Percentiles rank a stretch among this genome's conserved stretches.
These are phyloP conservation scores for Meloidogyne hapla DNA, from an alignment of 1,140 invertebrate species.

Conservation along the genomic window DNA sequence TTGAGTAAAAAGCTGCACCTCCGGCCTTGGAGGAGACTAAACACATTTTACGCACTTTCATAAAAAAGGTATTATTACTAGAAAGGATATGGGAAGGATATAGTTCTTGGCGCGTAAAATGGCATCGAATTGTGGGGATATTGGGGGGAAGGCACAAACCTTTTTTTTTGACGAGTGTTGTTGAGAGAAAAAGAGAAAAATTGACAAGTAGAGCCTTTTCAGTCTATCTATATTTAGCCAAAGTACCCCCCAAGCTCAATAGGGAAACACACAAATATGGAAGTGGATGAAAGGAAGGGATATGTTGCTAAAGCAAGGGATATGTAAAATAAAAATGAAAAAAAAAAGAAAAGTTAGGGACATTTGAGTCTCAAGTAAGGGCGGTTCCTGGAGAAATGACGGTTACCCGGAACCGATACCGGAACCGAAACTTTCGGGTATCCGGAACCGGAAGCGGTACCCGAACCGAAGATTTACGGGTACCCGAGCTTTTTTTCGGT, in stretches of 20 bases:
- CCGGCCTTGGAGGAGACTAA: background rate
- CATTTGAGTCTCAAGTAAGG: too few relatives aligned
- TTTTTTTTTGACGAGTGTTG: background rate
- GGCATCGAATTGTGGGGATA: background rate
- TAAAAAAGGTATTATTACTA: constrained; percentile 4
- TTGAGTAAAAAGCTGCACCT: background rate
- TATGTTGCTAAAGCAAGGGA: too few relatives aligned
- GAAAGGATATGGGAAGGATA: constrained; percentile 1
- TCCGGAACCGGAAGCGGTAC: too few relatives aligned
- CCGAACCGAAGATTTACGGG: too few relatives aligned
- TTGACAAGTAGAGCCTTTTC: background rate
- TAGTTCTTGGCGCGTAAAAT: constrained; percentile 2
- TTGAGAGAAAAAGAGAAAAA: background rate
- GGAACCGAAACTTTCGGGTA: too few relatives aligned
- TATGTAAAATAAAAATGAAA: too few relatives aligned
- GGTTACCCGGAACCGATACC: too few relatives aligned
- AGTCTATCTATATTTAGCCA: background rate
- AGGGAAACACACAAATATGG: background rate
- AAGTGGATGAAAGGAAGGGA: background rate
- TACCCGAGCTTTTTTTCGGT: too few relatives aligned
- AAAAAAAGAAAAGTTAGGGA: too few relatives aligned
- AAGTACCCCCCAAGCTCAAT: background rate
- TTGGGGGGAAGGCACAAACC: background rate
- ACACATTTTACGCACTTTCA: background rate
- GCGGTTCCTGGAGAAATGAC: too few relatives aligned